Percentiles rank a stretch among this genome's conserved stretches.
These are phyloP conservation scores for Odontesthes bonariensis DNA, from an alignment of 2,113 vertebrate genomes.

Conservation along the genomic window DNA sequence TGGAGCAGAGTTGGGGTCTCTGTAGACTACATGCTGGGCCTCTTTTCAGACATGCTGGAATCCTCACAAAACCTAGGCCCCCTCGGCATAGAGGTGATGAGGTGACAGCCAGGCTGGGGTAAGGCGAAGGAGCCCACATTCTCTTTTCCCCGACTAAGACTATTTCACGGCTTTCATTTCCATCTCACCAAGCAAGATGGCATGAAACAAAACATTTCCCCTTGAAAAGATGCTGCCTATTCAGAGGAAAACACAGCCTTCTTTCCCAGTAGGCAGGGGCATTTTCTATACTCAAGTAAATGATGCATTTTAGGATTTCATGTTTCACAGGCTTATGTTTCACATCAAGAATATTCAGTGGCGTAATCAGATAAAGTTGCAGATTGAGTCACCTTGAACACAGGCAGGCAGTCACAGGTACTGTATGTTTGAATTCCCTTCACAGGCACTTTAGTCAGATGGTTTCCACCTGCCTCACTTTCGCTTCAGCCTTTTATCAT, in stretches of 20 bases:
- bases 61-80: conserved; percentile 72
- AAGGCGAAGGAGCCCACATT: conserved; percentile 61
- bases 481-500: conserved; percentile 43
- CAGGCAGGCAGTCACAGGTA: conserved; percentile 16
- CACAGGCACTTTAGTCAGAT: conserved; percentile 12
- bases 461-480: conserved; percentile 31
- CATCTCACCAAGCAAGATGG: conserved; percentile 69
- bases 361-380: conserved; percentile 27
- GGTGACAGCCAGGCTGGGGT: conserved; percentile 61
- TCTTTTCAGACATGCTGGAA: conserved; percentile 73
- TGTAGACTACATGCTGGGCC: conserved; percentile 74
- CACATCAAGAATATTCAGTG: conserved; percentile 19
- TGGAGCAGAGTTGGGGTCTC: conserved; percentile 51
- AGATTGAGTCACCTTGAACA: conserved; percentile 51
- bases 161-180: conserved; percentile 81
- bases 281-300: conserved; percentile 26
- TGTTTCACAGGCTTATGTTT: conserved; percentile 10
- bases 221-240: conserved; percentile 63
- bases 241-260: conserved; percentile 59
- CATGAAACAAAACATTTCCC: conserved; percentile 77
- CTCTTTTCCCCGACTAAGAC: conserved; percentile 71
- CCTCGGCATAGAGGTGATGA: conserved; percentile 68
- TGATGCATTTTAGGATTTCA: conserved; percentile 35
- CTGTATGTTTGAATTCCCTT: conserved; percentile 31
- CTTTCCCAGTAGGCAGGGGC: conserved; percentile 21